phyloP scores from a whole-genome alignment of 2,113 vertebrate genomes.

The Anguilla japonica region DNA sequence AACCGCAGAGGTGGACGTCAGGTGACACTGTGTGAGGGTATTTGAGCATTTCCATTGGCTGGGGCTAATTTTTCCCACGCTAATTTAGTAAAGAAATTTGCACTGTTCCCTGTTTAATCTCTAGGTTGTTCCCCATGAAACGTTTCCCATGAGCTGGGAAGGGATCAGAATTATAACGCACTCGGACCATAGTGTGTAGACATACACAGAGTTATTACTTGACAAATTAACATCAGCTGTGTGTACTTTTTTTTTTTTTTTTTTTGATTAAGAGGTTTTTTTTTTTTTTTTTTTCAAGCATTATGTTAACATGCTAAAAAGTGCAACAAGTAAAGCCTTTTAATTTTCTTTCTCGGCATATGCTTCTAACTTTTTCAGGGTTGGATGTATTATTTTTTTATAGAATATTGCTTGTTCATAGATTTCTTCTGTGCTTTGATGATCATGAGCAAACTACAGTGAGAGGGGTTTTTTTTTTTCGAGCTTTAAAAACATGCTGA shows the following conservation, averaged over 20 bases:
- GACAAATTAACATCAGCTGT: neutral
- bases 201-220: neutral
- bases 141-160: neutral
- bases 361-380: neutral
- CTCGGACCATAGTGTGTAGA: neutral
- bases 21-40: neutral
- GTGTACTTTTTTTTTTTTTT: too few species aligned
- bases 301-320: neutral
- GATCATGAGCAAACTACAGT: neutral
- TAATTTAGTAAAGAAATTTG: too few species aligned
- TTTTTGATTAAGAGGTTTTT: neutral
- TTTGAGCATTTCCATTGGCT: neutral
- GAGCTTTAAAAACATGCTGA: neutral
- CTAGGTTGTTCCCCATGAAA: neutral
- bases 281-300: too few species aligned
- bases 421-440: neutral
- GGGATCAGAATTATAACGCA: neutral
- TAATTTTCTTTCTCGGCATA: neutral
- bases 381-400: neutral
- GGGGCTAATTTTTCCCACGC: too few species aligned
- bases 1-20: neutral
- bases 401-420: neutral
- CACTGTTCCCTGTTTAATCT: too few species aligned
- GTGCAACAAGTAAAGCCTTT: neutral
- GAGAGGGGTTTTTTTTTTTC: neutral